Evolutionary conservation across 2,797 vertebrate species (phyloP).

Genomic region (Sebastes trivittatus): DNA sequence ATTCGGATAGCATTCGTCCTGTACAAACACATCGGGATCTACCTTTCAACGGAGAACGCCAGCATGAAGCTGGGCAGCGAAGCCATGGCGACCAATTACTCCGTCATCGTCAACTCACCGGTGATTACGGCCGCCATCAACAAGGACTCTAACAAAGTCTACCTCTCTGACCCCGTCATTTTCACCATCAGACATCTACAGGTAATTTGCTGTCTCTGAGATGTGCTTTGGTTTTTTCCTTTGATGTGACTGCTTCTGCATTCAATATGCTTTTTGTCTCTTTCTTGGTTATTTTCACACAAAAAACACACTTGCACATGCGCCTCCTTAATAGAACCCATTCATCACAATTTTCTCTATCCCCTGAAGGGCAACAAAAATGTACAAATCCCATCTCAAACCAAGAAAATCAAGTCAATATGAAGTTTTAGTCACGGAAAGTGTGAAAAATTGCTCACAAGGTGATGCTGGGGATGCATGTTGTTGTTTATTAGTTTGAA

Average conservation of each 20-base stretch:
- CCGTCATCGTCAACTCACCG: slow-evolving; percentile 96
- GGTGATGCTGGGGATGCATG: not conserved
- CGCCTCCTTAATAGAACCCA: slow-evolving; percentile 21
- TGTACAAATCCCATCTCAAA: slow-evolving; percentile 21
- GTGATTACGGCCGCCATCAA: slow-evolving; percentile 97
- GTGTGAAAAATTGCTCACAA: slow-evolving; percentile 27
- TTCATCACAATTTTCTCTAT: slow-evolving; percentile 28
- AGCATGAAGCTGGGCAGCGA: slow-evolving; percentile 95
- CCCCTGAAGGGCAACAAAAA: slow-evolving; percentile 18
- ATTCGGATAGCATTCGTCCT: slow-evolving; percentile 96
- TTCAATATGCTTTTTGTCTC: slow-evolving; percentile 25
- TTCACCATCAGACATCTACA: slow-evolving; percentile 96
- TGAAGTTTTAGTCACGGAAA: slow-evolving; percentile 18
- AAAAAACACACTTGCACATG: not conserved
- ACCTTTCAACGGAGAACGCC: slow-evolving; percentile 97
- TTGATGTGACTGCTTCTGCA: slow-evolving; percentile 1
- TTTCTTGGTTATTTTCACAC: not conserved
- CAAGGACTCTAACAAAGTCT: slow-evolving; percentile 98
- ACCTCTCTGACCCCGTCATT: slow-evolving; percentile 95
- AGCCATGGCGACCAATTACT: slow-evolving; percentile 94
- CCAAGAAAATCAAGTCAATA: slow-evolving; percentile 16
- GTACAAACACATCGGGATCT: slow-evolving; percentile 95
- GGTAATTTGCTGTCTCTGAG: slow-evolving; percentile 76
- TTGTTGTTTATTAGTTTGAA: slow-evolving; percentile 55
- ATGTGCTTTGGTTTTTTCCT: slow-evolving; percentile 8